Evolutionary conservation across 1,140 invertebrate genomes (phyloP), one percentile per base, ranked within the genome.

Genomic region (Himalopsyche phryganea): DNA sequence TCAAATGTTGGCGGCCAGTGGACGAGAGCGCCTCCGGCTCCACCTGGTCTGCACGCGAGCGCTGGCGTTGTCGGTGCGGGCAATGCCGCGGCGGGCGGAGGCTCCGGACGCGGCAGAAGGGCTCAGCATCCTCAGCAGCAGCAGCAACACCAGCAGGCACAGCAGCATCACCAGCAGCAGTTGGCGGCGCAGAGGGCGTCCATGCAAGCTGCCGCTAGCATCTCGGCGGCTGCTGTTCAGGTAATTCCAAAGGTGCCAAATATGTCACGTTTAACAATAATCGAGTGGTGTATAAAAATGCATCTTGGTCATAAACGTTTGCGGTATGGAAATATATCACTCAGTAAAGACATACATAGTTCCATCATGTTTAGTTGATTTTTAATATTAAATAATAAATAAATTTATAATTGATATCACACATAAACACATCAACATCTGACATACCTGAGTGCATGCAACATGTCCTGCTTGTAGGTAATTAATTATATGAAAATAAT

Each of bases 21-120:
- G 75, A 77, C 75, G 45, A 66, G 75, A 0, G 75, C 74, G 32
- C 74, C 73, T 5, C 73, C 74, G 1, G 72, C 72, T 20, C 75
- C 73, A n/a, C 73, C 75, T 0, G 71, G 23, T 0, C 64, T 66
- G 10, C 62, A 64, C 38, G 65, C 52, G 1, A 57, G 61, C 9
- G 67, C 68, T 18, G 65, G 63, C 11, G 60, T 60, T 1, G 67
- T 53, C 6, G 62, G 65, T 13, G 67, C 66, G 11, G 68, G 68
- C 7, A 46, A 46, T 17, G 42, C 42, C 9, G 55, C 50, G 3
- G 66, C 50, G 58, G 55, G 57, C 52, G 50, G 46, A 60, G 66
- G 36, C 9, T 44, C 50, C 6, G 55, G 59, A 1, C 66, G 53
- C 58, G 55, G 57, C 54, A 50, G 46, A 60, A 66, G 36, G 50